Evolutionary conservation across 2,797 vertebrate species (phyloP), one percentile per base, ranked within the genome.

Genomic region (Nannoperca obscura): DNA sequence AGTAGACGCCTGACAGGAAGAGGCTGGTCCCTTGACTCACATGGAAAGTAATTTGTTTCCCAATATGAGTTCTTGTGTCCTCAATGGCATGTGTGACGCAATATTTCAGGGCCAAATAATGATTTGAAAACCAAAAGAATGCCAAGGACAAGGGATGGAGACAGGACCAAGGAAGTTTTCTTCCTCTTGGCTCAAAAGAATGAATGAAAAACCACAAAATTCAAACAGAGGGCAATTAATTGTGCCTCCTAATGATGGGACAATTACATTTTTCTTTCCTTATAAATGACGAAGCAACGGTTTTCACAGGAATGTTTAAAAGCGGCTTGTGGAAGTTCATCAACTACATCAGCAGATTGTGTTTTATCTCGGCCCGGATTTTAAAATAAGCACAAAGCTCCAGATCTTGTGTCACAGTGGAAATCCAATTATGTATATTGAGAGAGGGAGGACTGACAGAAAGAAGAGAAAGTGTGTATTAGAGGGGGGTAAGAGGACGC

Each of bases 391-490:
- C 57, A 68, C 36, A 49, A 67, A 81, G 40, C 47, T 64, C 4
- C 58, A 76, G 79, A 42, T 54, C 22, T 52, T 30, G 72, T 36
- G 57, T 71, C 49, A 63, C 17, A 68, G 67, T n/a, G 24, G 32
- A 81, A 87, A 89, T 86, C 44, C 40, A 81, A 87, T 86, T 78
- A 79, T 61, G 57, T 71, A 36, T 62, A 76, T 38, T 3, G 49
- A 49, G 53, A 71, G 20, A 63, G 17, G 46, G 38, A 67, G 57
- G 58, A 22, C 20, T 49, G 59, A 64, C 50, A 69, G 68, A 50
- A 49, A 75, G 46, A 7, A 27, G 46, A 58, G 76, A 75, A 78
- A 76, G 71, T 54, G 63, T 40, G 10, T 57, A 6, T 63, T 70
- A 1, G 66, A 40, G 22, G 69, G 69, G 15, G 38, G 50, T 9